phyloP scores from a whole-genome alignment of 2,888 invertebrate genomes.

The Crocallis elinguaria region DNA sequence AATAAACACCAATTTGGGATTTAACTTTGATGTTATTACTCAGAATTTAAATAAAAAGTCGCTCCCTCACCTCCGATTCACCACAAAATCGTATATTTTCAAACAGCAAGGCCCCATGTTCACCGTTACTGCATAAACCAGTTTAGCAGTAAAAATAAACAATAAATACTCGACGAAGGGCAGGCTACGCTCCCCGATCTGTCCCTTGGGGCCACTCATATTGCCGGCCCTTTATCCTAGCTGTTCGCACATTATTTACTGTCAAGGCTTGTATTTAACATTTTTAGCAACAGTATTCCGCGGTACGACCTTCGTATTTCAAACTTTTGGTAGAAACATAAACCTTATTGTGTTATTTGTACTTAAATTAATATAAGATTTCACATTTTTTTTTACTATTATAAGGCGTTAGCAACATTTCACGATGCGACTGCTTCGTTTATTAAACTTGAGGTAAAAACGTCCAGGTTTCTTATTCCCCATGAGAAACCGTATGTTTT shows the following conservation, averaged over 20 bases:
- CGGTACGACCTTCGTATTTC: constrained; percentile 28
- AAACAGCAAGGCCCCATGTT: constrained; percentile 21
- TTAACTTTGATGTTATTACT: no score
- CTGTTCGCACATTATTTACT: constrained; percentile 63
- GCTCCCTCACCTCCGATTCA: constrained; percentile 19
- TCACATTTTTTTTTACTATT: no score
- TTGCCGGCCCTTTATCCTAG: constrained; percentile 53
- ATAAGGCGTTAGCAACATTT: constrained; percentile 43
- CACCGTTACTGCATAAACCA: constrained; percentile 35
- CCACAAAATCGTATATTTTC: constrained; percentile 33
- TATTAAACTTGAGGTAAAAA: no score
- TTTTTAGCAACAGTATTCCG: constrained; percentile 42
- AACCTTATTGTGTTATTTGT: no score
- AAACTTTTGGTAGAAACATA: constrained; percentile 1
- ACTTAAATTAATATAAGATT: no score
- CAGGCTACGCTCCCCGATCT: constrained; percentile 49
- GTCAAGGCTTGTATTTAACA: constrained; percentile 51
- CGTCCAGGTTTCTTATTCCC: no score
- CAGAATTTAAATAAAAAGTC: background rate
- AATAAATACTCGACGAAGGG: constrained; percentile 54
- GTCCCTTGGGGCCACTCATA: constrained; percentile 61
- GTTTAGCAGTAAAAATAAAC: constrained; percentile 49
- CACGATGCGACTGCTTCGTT: constrained; percentile 13
- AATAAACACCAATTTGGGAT: no score
- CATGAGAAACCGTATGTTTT: no score